Evolutionary conservation across 2,888 invertebrate species (phyloP).

Genomic region (Drosophila mimica): DNA sequence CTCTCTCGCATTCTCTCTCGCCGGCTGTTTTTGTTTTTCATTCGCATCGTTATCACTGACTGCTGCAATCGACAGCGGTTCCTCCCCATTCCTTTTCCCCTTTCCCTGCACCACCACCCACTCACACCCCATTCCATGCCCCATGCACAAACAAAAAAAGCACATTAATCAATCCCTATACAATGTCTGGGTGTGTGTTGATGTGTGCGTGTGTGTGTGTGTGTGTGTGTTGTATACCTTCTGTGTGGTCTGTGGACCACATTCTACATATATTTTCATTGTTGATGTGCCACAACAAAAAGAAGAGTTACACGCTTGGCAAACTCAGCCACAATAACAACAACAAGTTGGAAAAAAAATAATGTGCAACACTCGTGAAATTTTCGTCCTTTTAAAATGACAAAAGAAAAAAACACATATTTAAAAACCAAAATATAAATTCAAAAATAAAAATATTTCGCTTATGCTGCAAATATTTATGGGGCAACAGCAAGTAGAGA

Average conservation of each 20-base stretch:
- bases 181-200: slow-evolving; percentile 32
- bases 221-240: slow-evolving; percentile 33
- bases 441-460: slow-evolving; percentile 50
- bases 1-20: not conserved
- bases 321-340: slow-evolving; percentile 38
- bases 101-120: not conserved
- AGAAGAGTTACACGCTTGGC: slow-evolving; percentile 71
- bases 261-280: slow-evolving; percentile 47
- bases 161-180: slow-evolving; percentile 77
- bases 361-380: slow-evolving; percentile 78
- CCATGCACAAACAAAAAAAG: slow-evolving; percentile 45
- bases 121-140: slow-evolving; percentile 19
- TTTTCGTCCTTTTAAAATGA: slow-evolving; percentile 66
- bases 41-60: slow-evolving; percentile 76
- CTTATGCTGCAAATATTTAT: slow-evolving; percentile 77
- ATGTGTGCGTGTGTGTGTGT: not conserved
- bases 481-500: slow-evolving; percentile 33
- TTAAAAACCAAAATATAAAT: slow-evolving; percentile 15
- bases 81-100: not conserved
- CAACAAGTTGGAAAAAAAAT: slow-evolving; percentile 26
- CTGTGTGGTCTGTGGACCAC: slow-evolving; percentile 35
- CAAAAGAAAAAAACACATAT: slow-evolving; percentile 20
- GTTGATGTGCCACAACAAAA: slow-evolving; percentile 40
- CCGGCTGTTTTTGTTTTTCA: slow-evolving; percentile 37
- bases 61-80: slow-evolving; percentile 74